These are phyloP conservation scores for Anadara kagoshimensis DNA, from an alignment of 1,140 invertebrate species.

Conservation along the genomic window DNA sequence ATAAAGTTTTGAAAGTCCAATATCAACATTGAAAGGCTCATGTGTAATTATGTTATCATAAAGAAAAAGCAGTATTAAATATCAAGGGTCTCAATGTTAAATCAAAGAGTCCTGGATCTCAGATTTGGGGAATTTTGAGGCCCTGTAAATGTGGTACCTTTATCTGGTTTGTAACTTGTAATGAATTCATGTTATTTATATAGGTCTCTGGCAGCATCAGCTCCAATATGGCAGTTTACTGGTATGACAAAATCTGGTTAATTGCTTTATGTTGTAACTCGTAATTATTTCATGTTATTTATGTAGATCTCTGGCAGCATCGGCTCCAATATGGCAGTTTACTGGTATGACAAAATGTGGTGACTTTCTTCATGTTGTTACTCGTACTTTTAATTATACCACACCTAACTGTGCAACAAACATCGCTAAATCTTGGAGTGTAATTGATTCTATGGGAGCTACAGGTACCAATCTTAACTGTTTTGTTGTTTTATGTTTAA, in stretches of 20 bases:
- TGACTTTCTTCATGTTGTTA: conserved; percentile 85
- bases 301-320: conserved; percentile 90
- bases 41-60: too few species aligned
- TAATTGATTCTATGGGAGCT: conserved; percentile 79
- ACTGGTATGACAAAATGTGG: conserved; percentile 86
- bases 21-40: too few species aligned
- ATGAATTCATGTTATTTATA: conserved; percentile 7
- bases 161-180: too few species aligned
- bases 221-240: conserved; percentile 93
- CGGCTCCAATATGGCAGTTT: conserved; percentile 96
- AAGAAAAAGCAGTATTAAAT: too few species aligned
- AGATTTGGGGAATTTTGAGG: too few species aligned
- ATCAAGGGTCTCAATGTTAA: too few species aligned
- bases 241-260: conserved; percentile 87
- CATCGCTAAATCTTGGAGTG: conserved; percentile 87
- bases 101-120: too few species aligned
- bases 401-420: conserved; percentile 81
- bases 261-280: too few species aligned
- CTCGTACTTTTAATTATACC: conserved; percentile 82
- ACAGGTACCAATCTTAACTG: conserved; percentile 53
- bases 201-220: conserved; percentile 94
- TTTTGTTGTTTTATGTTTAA: too few species aligned
- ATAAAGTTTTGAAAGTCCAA: too few species aligned
- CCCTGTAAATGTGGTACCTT: too few species aligned
- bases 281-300: background rate